Evolutionary conservation across 2,113 vertebrate species (phyloP).

Genomic region (Phylloscopus trochilus): DNA sequence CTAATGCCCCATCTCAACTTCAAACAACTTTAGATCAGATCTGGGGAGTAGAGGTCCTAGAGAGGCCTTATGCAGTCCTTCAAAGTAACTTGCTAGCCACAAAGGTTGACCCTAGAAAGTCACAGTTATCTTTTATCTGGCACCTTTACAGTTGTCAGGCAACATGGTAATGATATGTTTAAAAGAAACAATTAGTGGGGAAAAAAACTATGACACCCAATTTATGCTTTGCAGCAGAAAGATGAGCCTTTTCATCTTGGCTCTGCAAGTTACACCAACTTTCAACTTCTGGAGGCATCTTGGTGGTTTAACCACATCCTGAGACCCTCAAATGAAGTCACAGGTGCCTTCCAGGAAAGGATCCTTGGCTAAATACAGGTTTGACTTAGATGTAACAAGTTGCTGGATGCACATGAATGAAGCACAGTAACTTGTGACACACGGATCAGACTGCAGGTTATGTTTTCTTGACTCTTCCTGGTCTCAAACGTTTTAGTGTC

Average conservation of each 20-base stretch:
- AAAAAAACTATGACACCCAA: background rate
- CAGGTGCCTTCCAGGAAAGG: background rate
- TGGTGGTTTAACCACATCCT: background rate
- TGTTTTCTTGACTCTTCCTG: background rate
- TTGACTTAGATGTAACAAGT: background rate
- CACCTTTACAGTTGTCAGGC: background rate
- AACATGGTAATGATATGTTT: background rate
- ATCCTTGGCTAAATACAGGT: background rate
- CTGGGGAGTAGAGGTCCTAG: background rate
- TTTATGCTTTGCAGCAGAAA: background rate
- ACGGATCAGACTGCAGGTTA: background rate
- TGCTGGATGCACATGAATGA: background rate
- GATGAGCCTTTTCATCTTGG: background rate
- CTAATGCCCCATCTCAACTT: background rate
- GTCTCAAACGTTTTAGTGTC: background rate
- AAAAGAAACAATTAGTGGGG: background rate
- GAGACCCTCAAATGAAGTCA: background rate
- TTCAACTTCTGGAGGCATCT: background rate
- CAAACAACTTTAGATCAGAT: background rate
- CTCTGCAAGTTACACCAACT: background rate
- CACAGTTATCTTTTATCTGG: conserved; percentile 19
- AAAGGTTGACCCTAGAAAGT: conserved; percentile 11
- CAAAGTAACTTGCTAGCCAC: conserved; percentile 1
- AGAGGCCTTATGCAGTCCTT: background rate
- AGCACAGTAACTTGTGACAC: background rate